Percentiles rank a stretch among this genome's conserved stretches.
These are phyloP conservation scores for Theocolax elegans DNA, from an alignment of 1,140 invertebrate species.

Conservation along the genomic window DNA sequence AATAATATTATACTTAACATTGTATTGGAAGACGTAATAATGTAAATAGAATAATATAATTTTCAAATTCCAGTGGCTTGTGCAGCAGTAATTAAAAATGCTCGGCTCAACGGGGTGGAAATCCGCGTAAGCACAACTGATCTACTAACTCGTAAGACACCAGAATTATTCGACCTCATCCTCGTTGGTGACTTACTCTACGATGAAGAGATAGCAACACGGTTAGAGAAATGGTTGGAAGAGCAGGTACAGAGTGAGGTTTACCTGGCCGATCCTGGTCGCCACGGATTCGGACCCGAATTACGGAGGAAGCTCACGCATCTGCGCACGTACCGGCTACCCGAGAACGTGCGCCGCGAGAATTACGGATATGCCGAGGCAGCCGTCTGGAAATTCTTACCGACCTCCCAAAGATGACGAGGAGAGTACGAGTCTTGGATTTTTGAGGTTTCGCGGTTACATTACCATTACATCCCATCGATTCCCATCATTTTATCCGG, in stretches of 20 bases:
- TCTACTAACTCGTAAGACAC: constrained; percentile 50
- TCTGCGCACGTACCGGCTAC: constrained; percentile 48
- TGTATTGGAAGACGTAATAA: not conserved
- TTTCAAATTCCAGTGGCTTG: constrained; percentile 56
- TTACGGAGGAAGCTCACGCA: constrained; percentile 44
- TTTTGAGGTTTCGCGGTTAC: too few species aligned
- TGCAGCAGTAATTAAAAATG: constrained; percentile 65
- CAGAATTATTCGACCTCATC: constrained; percentile 62
- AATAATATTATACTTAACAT: not conserved
- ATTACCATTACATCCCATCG: too few species aligned
- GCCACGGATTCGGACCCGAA: constrained; percentile 52
- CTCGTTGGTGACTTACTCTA: constrained; percentile 72
- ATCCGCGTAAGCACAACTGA: constrained; percentile 60
- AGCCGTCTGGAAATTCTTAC: constrained; percentile 48
- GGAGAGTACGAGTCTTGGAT: too few species aligned
- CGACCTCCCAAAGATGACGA: not conserved
- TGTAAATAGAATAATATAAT: not conserved
- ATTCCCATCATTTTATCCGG: too few species aligned
- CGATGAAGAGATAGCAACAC: constrained; percentile 65
- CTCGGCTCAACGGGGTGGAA: constrained; percentile 62
- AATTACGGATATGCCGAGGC: constrained; percentile 55
- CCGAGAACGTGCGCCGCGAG: constrained; percentile 53
- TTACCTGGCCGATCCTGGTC: constrained; percentile 61
- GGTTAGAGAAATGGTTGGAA: constrained; percentile 65
- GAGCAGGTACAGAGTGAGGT: constrained; percentile 45